phyloP scores from a whole-genome alignment of 2,888 invertebrate genomes.

The Melinaea marsaeus region DNA sequence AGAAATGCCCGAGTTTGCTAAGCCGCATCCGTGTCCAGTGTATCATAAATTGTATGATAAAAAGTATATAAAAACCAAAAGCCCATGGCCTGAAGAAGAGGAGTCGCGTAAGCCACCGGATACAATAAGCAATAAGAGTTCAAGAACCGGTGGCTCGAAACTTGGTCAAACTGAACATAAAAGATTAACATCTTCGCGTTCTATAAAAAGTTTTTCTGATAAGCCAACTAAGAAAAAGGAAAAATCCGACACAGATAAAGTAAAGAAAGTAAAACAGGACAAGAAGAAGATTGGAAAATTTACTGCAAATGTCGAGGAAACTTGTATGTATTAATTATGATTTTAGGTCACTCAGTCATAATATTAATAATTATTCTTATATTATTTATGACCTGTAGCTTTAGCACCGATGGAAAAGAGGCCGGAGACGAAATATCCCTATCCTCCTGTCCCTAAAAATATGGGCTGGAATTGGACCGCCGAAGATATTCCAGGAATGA shows the following conservation, averaged over 20 bases:
- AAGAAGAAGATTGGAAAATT: slow-evolving; percentile 53
- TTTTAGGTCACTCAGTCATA: not conserved
- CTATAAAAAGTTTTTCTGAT: slow-evolving; percentile 40
- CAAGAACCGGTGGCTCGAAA: slow-evolving; percentile 39
- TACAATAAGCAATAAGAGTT: slow-evolving; percentile 45
- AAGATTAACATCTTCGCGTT: slow-evolving; percentile 33
- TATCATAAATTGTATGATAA: slow-evolving; percentile 68
- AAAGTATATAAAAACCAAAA: slow-evolving; percentile 49
- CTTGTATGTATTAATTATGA: slow-evolving; percentile 38
- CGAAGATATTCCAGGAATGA: slow-evolving; percentile 65
- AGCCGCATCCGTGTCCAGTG: slow-evolving; percentile 68
- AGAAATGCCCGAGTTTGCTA: slow-evolving; percentile 52
- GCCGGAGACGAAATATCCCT: slow-evolving; percentile 48
- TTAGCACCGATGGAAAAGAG: slow-evolving; percentile 40
- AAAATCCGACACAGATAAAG: slow-evolving; percentile 34
- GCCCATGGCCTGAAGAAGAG: slow-evolving; percentile 58
- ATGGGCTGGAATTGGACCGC: slow-evolving; percentile 75
- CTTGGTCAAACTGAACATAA: slow-evolving; percentile 28
- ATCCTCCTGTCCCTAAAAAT: slow-evolving; percentile 59
- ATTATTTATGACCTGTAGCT: slow-evolving; percentile 37
- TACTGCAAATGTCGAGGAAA: slow-evolving; percentile 45
- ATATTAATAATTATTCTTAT: not conserved
- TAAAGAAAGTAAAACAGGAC: slow-evolving; percentile 39
- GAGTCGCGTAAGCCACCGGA: slow-evolving; percentile 35
- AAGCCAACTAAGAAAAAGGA: slow-evolving; percentile 38